These are phyloP conservation scores for Ceratina calcarata DNA, from an alignment of 1,140 invertebrate genomes.

Conservation along the genomic window DNA sequence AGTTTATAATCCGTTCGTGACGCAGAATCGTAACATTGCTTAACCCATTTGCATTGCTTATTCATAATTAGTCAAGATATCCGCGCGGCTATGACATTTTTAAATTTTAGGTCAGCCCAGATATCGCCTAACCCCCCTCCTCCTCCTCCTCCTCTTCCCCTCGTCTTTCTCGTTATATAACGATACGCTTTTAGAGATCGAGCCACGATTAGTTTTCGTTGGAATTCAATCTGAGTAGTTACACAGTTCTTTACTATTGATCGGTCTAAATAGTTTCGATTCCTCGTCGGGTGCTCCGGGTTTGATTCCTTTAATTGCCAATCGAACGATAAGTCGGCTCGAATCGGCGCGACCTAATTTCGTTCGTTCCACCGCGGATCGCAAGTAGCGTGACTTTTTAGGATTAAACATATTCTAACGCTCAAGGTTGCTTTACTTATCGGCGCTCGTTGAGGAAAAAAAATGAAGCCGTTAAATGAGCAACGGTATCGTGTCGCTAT, in stretches of 20 bases:
- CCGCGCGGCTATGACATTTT: conserved; percentile 44
- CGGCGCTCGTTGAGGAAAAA: not conserved
- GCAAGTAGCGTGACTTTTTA: conserved; percentile 23
- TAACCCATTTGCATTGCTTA: conserved; percentile 49
- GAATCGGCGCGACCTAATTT: conserved; percentile 18
- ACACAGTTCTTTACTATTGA: not conserved
- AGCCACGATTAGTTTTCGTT: conserved; percentile 13
- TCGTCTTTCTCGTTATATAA: not conserved
- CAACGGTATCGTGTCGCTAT: not conserved
- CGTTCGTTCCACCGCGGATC: not conserved
- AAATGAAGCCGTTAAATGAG: too few species aligned
- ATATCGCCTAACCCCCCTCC: not conserved
- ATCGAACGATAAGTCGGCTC: not conserved
- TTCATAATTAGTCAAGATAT: conserved; percentile 53
- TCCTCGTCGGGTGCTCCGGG: not conserved
- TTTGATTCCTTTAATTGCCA: not conserved
- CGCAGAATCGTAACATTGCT: conserved; percentile 42
- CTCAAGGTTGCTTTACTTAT: conserved; percentile 23
- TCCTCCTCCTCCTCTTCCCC: too few species aligned
- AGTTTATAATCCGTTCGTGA: conserved; percentile 51
- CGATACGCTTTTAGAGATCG: conserved; percentile 18
- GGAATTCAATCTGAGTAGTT: not conserved
- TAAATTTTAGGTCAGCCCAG: conserved; percentile 39
- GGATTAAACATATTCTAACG: conserved; percentile 1
- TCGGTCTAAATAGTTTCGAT: not conserved